These are phyloP conservation scores for Sigmodon hispidus DNA, from an alignment of 2,113 vertebrate genomes.

Conservation along the genomic window DNA sequence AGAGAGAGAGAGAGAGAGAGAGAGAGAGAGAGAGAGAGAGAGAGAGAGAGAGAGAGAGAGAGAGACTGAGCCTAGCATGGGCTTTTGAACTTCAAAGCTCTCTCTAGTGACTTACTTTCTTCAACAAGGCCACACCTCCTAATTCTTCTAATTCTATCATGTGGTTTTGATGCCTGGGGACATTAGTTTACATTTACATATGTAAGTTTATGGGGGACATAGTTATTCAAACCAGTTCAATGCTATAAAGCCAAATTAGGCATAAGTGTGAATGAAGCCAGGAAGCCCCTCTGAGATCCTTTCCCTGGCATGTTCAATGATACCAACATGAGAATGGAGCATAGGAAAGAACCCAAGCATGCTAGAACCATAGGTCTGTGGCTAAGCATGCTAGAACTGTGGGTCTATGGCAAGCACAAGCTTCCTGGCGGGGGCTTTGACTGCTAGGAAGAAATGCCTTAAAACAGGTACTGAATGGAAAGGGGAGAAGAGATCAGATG, in stretches of 20 bases:
- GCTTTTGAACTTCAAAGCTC: not conserved
- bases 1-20: not conserved
- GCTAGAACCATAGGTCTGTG: not conserved
- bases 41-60: not conserved
- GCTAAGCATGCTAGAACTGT: not conserved
- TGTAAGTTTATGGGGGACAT: not conserved
- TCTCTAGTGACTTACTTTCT: not conserved
- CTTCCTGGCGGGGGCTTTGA: not conserved
- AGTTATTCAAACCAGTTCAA: not conserved
- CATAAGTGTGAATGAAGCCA: not conserved
- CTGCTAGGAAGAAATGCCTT: not conserved
- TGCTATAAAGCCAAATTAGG: not conserved
- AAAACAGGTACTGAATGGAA: not conserved
- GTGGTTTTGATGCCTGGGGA: too few species aligned
- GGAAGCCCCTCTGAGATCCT: not conserved
- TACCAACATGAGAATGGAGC: not conserved
- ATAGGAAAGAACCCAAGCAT: not conserved
- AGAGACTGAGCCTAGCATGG: not conserved
- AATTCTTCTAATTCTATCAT: not conserved
- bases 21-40: not conserved
- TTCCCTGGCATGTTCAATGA: not conserved
- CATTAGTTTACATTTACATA: not conserved
- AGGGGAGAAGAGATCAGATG: not conserved
- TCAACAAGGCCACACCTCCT: not conserved
- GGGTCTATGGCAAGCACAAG: not conserved